Base-by-base conservation (phyloP, 2,888 invertebrate genomes). In the Acleris literana region DNA sequence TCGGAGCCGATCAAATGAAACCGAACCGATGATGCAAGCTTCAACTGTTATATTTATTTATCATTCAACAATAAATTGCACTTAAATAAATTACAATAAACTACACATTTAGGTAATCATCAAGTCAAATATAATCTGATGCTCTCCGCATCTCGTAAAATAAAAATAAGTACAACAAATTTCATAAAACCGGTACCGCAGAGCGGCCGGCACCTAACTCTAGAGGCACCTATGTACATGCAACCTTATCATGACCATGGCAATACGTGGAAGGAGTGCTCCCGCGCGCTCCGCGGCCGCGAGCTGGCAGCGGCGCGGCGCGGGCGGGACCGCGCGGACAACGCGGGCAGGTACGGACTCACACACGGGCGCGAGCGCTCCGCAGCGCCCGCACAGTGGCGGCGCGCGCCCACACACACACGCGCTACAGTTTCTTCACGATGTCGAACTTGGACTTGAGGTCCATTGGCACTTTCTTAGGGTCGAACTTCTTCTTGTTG, bases 371-470 rank as follows among this genome's bases (percentile, higher is more conserved):
- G 69, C 64, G 68, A 59, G 64, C 69, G 66, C 74, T 56, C 69
- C 71, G 68, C 73, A 13, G n/a, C n/a, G 25, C 0, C 25, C 25
- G 25, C 22, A 25, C 25, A 25, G 25, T 5, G n/a, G n/a, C 13
- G 44, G 44, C 44, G n/a, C 44, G 44, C 44, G n/a, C 44, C 2
- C 43, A 63, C 56, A 63, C 58, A 55, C 55, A 68, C 69, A 48
- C 73, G 39, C 70, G 56, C 77, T 88, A 98, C 87, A 98, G 95
- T 93, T 98, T 97, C 89, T 98, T 97, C 75, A 98, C 97, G 84
- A 98, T 98, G 86, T 98, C 97, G 84, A 97, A 97, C 93, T 98
- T 98, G 93, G 97, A 96, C 88, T 96, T 96, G 83, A 98, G 95
- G 93, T 97, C 97, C 93, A 98, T 96, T 57, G 95, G 95, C 82